Conservation (phyloP, 2,888 invertebrate genomes). For the Erebia palarica region DNA sequence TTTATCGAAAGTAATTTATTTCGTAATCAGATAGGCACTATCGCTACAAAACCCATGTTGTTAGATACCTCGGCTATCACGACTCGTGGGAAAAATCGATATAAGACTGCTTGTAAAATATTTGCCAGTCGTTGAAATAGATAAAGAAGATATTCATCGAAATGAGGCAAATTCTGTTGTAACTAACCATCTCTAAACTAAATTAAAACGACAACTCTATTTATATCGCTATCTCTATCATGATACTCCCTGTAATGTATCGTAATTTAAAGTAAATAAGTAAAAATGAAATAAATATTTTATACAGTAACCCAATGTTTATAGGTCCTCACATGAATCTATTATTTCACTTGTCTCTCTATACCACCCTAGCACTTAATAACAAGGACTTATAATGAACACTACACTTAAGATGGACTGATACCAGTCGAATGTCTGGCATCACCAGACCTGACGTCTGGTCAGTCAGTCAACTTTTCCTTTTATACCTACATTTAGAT, state of each 20-base stretch:
- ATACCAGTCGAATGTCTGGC: slow-evolving; percentile 46
- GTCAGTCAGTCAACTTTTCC: too few relatives aligned
- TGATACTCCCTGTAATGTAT: too few relatives aligned
- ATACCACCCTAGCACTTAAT: background rate
- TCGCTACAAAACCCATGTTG: background rate
- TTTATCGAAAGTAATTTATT: slow-evolving; percentile 11
- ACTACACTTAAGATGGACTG: slow-evolving; percentile 31
- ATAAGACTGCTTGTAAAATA: slow-evolving; percentile 3
- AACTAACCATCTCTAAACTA: too few relatives aligned
- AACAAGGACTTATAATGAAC: slow-evolving; percentile 29
- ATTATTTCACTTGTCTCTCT: too few relatives aligned
- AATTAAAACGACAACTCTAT: too few relatives aligned
- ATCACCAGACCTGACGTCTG: too few relatives aligned
- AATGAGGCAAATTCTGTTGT: too few relatives aligned
- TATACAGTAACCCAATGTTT: too few relatives aligned
- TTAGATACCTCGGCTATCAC: slow-evolving; percentile 6
- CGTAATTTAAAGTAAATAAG: too few relatives aligned
- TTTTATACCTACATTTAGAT: too few relatives aligned
- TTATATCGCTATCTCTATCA: too few relatives aligned
- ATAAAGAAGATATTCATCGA: background rate
- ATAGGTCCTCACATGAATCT: background rate
- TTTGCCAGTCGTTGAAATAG: background rate
- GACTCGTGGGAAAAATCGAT: slow-evolving; percentile 15
- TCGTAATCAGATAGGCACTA: slow-evolving; percentile 9
- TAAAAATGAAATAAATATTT: too few relatives aligned